Evolutionary conservation across 2,797 vertebrate species (phyloP).

Genomic region (Schizopygopsis pylzovi): DNA sequence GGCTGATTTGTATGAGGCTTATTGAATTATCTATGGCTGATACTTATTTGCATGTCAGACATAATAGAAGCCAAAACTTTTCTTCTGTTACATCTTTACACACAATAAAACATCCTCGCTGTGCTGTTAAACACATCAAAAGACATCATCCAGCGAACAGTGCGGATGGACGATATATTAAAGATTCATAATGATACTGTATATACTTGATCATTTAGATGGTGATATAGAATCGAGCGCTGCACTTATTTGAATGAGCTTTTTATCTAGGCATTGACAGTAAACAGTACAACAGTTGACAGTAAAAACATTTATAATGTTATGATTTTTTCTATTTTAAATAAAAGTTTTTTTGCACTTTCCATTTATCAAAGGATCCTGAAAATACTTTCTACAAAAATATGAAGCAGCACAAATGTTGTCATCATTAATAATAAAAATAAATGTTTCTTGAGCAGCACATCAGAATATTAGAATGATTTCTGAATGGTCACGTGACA

Average conservation of each 20-base stretch:
- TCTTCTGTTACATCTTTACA: neutral
- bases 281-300: too few relatives aligned
- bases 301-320: too few relatives aligned
- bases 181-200: neutral
- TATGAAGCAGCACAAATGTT: too few relatives aligned
- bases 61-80: conserved; percentile 8
- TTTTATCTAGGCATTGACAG: neutral
- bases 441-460: neutral
- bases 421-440: too few relatives aligned
- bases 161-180: neutral
- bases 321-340: too few relatives aligned
- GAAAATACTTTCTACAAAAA: too few relatives aligned
- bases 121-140: neutral
- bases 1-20: neutral
- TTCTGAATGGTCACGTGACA: neutral
- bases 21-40: conserved; percentile 18
- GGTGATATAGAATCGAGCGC: neutral
- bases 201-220: neutral
- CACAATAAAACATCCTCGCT: neutral
- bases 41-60: neutral
- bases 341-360: too few relatives aligned
- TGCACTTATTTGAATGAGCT: neutral
- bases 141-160: neutral
- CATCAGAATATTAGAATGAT: neutral
- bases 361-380: too few relatives aligned